phyloP scores from a whole-genome alignment of 1,140 invertebrate species.

The Neotoxoptera formosana region DNA sequence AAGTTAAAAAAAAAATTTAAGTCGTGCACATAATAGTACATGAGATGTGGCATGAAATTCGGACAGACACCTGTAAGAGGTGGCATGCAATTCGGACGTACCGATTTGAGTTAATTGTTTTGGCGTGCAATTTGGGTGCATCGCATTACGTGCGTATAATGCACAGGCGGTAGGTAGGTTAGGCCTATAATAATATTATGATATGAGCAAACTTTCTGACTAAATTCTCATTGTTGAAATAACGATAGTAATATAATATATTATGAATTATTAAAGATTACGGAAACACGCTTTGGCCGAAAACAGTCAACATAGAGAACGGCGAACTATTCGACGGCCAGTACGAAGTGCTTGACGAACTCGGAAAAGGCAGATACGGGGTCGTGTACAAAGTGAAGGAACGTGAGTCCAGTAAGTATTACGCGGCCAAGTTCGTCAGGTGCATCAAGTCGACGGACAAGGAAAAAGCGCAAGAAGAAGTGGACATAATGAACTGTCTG shows the following conservation, averaged over 20 bases:
- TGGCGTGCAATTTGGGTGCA: too few species aligned
- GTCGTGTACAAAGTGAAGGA: slow-evolving; percentile 79
- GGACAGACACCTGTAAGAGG: too few species aligned
- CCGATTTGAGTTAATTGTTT: too few species aligned
- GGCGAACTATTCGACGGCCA: slow-evolving; percentile 69
- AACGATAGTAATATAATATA: background rate
- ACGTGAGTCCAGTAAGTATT: slow-evolving; percentile 72
- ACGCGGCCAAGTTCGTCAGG: slow-evolving; percentile 92
- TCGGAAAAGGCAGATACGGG: slow-evolving; percentile 85
- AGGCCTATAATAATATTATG: too few species aligned
- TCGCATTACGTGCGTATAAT: too few species aligned
- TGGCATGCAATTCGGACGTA: too few species aligned
- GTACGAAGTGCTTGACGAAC: slow-evolving; percentile 74
- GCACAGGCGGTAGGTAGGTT: too few species aligned
- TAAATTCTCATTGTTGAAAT: background rate
- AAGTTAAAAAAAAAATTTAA: too few species aligned
- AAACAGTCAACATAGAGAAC: slow-evolving; percentile 65
- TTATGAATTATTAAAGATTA: slow-evolving; percentile 24
- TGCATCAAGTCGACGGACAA: slow-evolving; percentile 83
- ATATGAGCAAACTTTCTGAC: background rate
- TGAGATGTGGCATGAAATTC: too few species aligned
- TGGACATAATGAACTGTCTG: slow-evolving; percentile 89
- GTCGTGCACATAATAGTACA: too few species aligned
- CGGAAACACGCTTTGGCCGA: slow-evolving; percentile 62
- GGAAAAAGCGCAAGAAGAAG: slow-evolving; percentile 87